A percentile compares a stretch with the other conserved stretches of the same genome.
phyloP scores from a whole-genome alignment of 2,113 vertebrate species.

The Cygnus atratus region DNA sequence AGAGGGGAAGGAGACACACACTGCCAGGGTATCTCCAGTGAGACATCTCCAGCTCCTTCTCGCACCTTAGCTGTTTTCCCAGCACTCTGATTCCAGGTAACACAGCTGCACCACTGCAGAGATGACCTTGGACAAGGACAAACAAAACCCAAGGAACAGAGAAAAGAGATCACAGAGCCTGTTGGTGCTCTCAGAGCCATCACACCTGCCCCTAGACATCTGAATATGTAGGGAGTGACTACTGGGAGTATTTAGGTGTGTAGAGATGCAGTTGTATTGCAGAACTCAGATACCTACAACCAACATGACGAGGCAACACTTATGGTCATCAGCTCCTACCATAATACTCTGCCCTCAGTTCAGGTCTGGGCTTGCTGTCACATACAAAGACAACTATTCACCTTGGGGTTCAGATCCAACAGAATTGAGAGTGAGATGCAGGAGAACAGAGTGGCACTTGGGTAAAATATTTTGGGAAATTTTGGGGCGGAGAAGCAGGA shows the following conservation, averaged over 20 bases:
- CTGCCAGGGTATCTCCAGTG: neutral
- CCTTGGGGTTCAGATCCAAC: neutral
- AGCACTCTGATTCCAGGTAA: neutral
- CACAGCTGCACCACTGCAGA: neutral
- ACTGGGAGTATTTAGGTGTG: fast-evolving
- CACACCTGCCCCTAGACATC: neutral
- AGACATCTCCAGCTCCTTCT: neutral
- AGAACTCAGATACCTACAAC: neutral
- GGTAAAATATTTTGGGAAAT: no score
- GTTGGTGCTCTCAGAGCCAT: neutral
- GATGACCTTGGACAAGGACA: neutral
- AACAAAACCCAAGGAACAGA: neutral
- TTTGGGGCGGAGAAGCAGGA: neutral
- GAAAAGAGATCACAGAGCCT: neutral
- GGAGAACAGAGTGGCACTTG: neutral
- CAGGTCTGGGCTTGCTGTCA: neutral
- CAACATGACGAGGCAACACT: neutral
- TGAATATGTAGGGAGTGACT: neutral
- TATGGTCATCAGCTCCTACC: neutral
- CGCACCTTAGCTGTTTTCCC: neutral
- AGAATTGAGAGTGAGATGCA: neutral
- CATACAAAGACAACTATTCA: fast-evolving
- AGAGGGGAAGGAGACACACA: neutral
- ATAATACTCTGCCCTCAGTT: neutral
- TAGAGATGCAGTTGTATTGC: neutral